Conservation (phyloP, 2,888 invertebrate species). For the Latheticus oryzae region DNA sequence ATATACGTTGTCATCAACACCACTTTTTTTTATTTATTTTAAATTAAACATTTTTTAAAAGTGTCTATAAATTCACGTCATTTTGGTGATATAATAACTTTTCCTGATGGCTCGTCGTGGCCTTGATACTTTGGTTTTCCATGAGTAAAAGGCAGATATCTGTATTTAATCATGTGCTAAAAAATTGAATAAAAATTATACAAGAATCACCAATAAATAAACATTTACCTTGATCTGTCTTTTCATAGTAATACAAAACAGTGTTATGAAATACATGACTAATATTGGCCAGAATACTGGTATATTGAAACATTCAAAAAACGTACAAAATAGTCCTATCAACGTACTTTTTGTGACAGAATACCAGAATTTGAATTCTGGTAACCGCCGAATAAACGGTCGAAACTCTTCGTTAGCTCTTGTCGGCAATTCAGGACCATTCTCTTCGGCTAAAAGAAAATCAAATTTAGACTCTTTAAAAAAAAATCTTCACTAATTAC, state of each 20-base stretch:
- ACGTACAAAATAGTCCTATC: slow-evolving; percentile 90
- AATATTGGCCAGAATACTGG: slow-evolving; percentile 99
- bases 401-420: slow-evolving; percentile 97
- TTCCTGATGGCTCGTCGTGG: slow-evolving; percentile 64
- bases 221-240: slow-evolving; percentile 94
- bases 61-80: slow-evolving; percentile 46
- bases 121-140: slow-evolving; percentile 96
- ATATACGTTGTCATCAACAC: slow-evolving; percentile 18
- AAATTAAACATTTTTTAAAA: too few species aligned
- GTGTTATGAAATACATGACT: slow-evolving; percentile 99
- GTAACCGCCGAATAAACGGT: slow-evolving; percentile 95
- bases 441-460: slow-evolving; percentile 72
- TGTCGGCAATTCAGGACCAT: slow-evolving; percentile 94
- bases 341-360: slow-evolving; percentile 95
- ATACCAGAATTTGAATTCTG: slow-evolving; percentile 99
- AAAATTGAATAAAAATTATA: slow-evolving; percentile 51
- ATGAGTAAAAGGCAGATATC: slow-evolving; percentile 98
- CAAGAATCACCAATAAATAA: neutral
- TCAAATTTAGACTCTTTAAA: slow-evolving; percentile 4
- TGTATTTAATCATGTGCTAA: slow-evolving; percentile 99
- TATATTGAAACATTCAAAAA: slow-evolving; percentile 98
- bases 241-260: slow-evolving; percentile 99
- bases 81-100: slow-evolving; percentile 55
- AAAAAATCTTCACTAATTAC: slow-evolving; percentile 66
- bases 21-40: slow-evolving; percentile 14